Evolutionary conservation across 2,797 vertebrate species (phyloP).

Genomic region (Syngnathus acus): DNA sequence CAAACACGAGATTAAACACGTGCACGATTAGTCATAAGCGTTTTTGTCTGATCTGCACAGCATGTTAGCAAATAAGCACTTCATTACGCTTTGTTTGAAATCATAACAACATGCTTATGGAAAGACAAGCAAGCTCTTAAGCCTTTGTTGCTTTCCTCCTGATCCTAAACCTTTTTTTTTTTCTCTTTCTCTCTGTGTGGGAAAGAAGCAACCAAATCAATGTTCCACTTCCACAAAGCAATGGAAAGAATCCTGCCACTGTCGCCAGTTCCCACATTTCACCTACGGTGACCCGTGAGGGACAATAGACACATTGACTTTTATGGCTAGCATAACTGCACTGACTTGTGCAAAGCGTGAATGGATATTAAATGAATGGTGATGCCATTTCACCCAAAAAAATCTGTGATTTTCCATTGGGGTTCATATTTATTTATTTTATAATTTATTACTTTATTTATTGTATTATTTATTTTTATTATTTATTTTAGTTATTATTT

Average conservation of each 20-base stretch:
- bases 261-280: conserved; percentile 43
- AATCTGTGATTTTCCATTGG: too few species aligned
- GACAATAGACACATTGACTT: conserved; percentile 48
- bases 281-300: conserved; percentile 33
- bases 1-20: not conserved
- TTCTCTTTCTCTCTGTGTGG: not conserved
- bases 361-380: conserved; percentile 13
- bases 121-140: conserved; percentile 4
- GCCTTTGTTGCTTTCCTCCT: not conserved
- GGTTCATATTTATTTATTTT: too few species aligned
- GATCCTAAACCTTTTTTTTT: not conserved
- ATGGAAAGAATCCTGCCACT: conserved; percentile 31
- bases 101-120: conserved; percentile 3
- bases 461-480: too few species aligned
- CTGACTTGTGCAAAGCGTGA: conserved; percentile 27
- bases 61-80: not conserved
- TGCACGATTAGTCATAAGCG: not conserved
- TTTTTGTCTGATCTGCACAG: not conserved
- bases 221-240: conserved; percentile 18
- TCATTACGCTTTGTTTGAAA: conserved; percentile 2
- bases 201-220: conserved; percentile 4
- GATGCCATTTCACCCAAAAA: too few species aligned
- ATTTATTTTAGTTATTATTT: too few species aligned
- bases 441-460: too few species aligned
- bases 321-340: conserved; percentile 23